A percentile compares a stretch with the other conserved stretches of the same genome.
Evolutionary conservation across 2,888 invertebrate species (phyloP).

Genomic region (Stenichneumon culpator): DNA sequence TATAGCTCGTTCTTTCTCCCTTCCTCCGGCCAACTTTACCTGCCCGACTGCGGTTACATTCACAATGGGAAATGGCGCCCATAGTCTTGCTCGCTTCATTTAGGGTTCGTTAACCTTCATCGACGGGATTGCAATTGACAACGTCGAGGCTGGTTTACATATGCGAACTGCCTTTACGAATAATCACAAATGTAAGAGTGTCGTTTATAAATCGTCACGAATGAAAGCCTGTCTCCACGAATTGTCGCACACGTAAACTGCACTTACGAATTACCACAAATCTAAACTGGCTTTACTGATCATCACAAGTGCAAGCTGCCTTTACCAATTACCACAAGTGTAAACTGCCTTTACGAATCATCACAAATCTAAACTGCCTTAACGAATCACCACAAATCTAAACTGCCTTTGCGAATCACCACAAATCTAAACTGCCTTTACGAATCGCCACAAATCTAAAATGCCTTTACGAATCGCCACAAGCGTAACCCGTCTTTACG

Average conservation of each 20-base stretch:
- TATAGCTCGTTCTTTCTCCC: conserved; percentile 42
- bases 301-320: background rate
- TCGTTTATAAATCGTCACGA: background rate
- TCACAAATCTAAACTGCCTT: no score
- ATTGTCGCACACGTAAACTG: background rate
- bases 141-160: background rate
- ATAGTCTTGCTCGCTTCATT: background rate
- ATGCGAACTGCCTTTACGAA: background rate
- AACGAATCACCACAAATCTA: background rate
- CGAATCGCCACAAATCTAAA: background rate
- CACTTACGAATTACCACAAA: background rate
- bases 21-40: conserved; percentile 22
- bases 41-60: conserved; percentile 11
- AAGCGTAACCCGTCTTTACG: no score
- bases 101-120: background rate
- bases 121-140: background rate
- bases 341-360: background rate
- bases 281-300: background rate
- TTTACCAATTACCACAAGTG: background rate
- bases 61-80: conserved; percentile 16
- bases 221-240: background rate
- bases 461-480: background rate
- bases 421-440: background rate
- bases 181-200: no score
- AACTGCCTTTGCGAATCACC: background rate